Base-by-base conservation (phyloP, 2,888 invertebrate species). In the Nymphalis urticae region DNA sequence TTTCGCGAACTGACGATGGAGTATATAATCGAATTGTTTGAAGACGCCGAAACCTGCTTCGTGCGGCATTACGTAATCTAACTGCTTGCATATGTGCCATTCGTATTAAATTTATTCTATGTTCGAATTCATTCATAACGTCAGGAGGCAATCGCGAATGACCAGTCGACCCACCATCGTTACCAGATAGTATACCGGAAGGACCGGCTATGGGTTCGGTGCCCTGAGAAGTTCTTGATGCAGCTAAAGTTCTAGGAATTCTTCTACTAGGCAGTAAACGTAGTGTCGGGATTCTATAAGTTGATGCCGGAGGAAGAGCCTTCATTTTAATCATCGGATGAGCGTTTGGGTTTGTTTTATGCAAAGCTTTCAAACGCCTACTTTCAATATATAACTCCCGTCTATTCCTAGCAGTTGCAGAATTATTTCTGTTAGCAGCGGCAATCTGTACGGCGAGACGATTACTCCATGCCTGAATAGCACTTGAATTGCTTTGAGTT, bases 361-460 rank as follows among this genome's bases (percentile, higher is more conserved):
- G 92, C 66, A 92, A 78, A 17, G 92, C 93, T 79, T 89, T 90
- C 65, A 83, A 81, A 36, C 90, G 82, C 74, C 82, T 88, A 64
- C 83, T 83, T 75, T 91, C 90, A 62, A 88, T 72, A 72, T 93
- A 93, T 21, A 88, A 71, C 21, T 93, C 92, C 68, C 88, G 80
- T 75, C 93, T 81, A 66, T 81, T 86, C 66, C 86, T 82, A 3
- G 92, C 92, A 19, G 90, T 91, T 27, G 80, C 73, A 1, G 93
- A 92, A 70, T 80, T 84, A 77, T 92, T 93, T 77, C 89, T 85
- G 70, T 93, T 93, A 0, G 90, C 93, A 16, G 87, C 92, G 9
- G 93, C 81, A 72, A 93, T 93, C 76, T 90, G 92, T 7, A 92
- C 90, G 1, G 92, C 92, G 16, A 93, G 83, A 1, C 92, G 87